These are phyloP conservation scores for Periophthalmus modestus DNA, from an alignment of 2,113 vertebrate genomes.

Conservation along the genomic window DNA sequence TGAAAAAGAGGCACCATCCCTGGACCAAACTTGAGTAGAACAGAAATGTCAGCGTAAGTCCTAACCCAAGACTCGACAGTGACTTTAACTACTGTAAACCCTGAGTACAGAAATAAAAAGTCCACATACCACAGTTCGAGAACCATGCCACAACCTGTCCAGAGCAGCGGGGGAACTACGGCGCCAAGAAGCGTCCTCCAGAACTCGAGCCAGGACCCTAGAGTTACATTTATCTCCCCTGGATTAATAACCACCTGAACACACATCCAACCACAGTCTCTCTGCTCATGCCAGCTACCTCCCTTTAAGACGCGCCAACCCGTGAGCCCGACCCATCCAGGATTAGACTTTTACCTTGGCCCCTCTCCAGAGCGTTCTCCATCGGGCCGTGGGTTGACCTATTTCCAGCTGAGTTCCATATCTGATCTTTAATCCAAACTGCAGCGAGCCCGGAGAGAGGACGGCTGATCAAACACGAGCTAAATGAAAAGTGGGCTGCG, in stretches of 20 bases:
- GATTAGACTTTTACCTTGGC: slow-evolving; percentile 1
- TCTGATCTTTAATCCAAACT: slow-evolving; percentile 10
- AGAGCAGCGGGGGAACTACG: neutral
- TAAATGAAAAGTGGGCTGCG: neutral
- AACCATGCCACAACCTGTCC: neutral
- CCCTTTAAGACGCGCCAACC: neutral
- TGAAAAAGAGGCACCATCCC: no score
- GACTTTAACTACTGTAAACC: no score
- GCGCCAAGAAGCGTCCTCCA: neutral
- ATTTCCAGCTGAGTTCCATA: neutral
- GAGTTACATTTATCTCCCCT: neutral
- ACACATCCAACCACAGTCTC: neutral
- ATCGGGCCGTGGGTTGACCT: neutral
- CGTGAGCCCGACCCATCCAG: neutral
- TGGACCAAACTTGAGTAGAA: no score
- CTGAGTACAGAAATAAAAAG: neutral
- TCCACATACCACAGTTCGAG: neutral
- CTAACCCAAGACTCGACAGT: no score
- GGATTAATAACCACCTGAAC: neutral
- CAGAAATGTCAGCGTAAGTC: no score
- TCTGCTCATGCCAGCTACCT: neutral
- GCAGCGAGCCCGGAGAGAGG: neutral
- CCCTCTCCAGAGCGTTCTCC: neutral
- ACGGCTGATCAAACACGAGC: neutral
- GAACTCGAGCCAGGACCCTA: neutral